A percentile compares a stretch with the other conserved stretches of the same genome.
phyloP scores from a whole-genome alignment of 2,113 vertebrate species.

The Callorhinus ursinus region DNA sequence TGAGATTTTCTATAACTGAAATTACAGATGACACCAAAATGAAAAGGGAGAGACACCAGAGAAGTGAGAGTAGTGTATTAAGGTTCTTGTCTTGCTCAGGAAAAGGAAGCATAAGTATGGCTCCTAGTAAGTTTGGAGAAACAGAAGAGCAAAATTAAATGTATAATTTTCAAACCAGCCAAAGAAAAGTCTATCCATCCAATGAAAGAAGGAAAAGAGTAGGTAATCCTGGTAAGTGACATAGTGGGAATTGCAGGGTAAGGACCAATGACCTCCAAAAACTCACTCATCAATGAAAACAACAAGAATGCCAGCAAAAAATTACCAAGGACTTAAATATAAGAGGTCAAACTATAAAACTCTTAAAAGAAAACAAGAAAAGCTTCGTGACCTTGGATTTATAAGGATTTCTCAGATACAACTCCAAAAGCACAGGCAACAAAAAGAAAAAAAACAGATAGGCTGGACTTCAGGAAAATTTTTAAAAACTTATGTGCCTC shows the following conservation, averaged over 20 bases:
- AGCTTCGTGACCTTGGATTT: neutral
- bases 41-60: neutral
- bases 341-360: neutral
- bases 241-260: neutral
- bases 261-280: neutral
- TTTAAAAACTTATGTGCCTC: neutral
- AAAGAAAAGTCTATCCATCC: neutral
- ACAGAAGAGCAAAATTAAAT: constrained; percentile 47
- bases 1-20: constrained; percentile 17
- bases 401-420: neutral
- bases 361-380: neutral
- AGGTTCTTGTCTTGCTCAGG: neutral
- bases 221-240: neutral
- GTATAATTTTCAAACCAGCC: neutral
- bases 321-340: neutral
- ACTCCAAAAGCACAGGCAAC: neutral
- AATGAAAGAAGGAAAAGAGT: neutral
- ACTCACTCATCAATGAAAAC: neutral
- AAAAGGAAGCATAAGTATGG: neutral
- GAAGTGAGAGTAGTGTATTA: neutral
- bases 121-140: constrained; percentile 11
- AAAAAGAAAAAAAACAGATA: neutral
- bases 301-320: neutral
- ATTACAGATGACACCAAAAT: neutral
- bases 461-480: neutral